phyloP scores from a whole-genome alignment of 1,140 invertebrate genomes.

The Aphidius gifuensis region DNA sequence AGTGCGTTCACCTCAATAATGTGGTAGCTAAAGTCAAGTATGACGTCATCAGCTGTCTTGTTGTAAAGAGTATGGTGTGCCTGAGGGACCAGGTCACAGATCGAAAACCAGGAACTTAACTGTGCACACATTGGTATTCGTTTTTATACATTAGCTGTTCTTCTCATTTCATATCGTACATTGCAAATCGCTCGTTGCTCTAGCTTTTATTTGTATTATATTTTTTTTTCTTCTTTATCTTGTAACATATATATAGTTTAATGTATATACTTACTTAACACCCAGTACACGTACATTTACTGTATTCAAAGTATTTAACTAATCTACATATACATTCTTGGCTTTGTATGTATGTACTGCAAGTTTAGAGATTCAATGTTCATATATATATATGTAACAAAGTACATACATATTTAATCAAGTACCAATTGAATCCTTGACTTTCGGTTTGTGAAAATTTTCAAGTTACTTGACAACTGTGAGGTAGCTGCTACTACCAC shows the following conservation, averaged over 20 bases:
- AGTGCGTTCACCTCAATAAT: no score
- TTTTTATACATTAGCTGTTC: background rate
- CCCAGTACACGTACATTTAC: background rate
- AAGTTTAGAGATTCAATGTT: background rate
- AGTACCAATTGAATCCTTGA: slow-evolving; percentile 15
- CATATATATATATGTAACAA: background rate
- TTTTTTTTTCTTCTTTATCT: no score
- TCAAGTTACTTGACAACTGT: slow-evolving; percentile 14
- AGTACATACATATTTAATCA: no score
- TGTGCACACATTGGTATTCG: background rate
- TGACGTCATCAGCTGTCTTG: no score
- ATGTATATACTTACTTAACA: slow-evolving; percentile 7
- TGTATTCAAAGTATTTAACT: no score
- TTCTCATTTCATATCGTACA: background rate
- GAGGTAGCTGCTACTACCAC: background rate
- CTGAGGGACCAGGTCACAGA: no score
- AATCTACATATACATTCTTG: background rate
- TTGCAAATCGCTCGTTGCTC: no score
- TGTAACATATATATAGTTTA: no score
- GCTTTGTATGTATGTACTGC: background rate
- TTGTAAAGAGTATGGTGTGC: no score
- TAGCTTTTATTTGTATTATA: no score
- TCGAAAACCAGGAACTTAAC: slow-evolving; percentile 6
- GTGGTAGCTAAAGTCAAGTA: no score
- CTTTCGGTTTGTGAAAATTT: slow-evolving; percentile 10